Evolutionary conservation across 1,140 invertebrate species (phyloP), one percentile per base, ranked within the genome.

Genomic region (Asobara japonica): DNA sequence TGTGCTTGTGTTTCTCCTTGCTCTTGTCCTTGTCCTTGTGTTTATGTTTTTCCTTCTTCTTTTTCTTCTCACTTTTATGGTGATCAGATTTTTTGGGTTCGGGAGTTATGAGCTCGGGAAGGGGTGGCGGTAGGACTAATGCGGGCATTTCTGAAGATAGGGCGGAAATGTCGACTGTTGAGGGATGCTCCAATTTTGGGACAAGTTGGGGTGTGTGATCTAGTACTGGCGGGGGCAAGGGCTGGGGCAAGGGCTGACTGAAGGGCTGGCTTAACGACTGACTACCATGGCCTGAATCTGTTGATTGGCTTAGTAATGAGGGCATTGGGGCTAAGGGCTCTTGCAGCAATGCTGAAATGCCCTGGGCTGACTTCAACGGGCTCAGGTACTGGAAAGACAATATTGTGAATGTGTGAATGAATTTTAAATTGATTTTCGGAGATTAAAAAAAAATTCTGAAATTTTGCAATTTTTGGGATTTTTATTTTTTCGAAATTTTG

Each of bases 1-100:
- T 92, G 29, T 88, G 75, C 71, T 91, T 91, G 62, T 91, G 89
- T 60, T 90, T 89, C 65, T 90, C 87, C 18, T 80, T 80, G 5
- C 16, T 73, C 31, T 64, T 71, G 45, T 65, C 61, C 20, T 65
- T 65, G 33, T 71, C 76, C 91, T 92, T 92, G 76, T 91, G 89
- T 76, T 89, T 90, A 74, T 91, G 90, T 74, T 91, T 91, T 62
- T 93, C 90, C 75, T 92, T 90, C 71, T 91, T 90, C 76, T 90
- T 91, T 76, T 92, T 92, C 79, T 90, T 90, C 36, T 89, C 87
- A 72, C 89, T 89, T 75, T 90, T 89, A 30, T 88, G 87, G 71
- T 87, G 84, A 31, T 88, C 85, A 13, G 84, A 82, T 75, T 85
- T 86, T 56, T 86, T 85, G 22, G n/a, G n/a, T 87, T 22, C 6